phyloP scores from a whole-genome alignment of 2,113 vertebrate species.

The Malurus elegans region DNA sequence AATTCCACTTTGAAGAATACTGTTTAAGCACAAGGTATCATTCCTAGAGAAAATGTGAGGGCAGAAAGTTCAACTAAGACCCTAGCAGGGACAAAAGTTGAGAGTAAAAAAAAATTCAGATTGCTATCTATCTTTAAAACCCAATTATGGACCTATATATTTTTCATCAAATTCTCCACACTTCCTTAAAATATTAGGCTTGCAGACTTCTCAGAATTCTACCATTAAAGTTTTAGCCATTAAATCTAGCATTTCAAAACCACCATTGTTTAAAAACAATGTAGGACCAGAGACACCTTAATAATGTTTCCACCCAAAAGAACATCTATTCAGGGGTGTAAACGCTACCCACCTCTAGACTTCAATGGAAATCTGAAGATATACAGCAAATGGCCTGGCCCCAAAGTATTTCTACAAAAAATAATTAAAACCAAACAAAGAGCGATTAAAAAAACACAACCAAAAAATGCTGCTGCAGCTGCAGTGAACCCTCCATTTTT shows the following conservation, averaged over 20 bases:
- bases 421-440: not conserved
- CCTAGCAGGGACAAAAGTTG: not conserved
- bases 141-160: not conserved
- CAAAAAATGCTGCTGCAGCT: not conserved
- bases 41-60: not conserved
- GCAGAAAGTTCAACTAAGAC: not conserved
- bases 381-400: not conserved
- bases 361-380: not conserved
- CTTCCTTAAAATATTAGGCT: not conserved
- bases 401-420: not conserved
- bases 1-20: not conserved
- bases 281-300: not conserved
- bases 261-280: not conserved
- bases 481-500: not conserved
- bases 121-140: not conserved
- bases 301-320: not conserved
- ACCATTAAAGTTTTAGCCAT: not conserved
- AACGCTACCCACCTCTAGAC: not conserved
- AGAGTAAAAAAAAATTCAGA: not conserved
- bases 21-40: not conserved
- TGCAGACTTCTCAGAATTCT: not conserved
- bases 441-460: rapidly evolving
- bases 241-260: not conserved
- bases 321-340: not conserved
- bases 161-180: not conserved